Base-by-base conservation (phyloP, 2,113 vertebrate species). In the Sterrhoptilus dennistouni region DNA sequence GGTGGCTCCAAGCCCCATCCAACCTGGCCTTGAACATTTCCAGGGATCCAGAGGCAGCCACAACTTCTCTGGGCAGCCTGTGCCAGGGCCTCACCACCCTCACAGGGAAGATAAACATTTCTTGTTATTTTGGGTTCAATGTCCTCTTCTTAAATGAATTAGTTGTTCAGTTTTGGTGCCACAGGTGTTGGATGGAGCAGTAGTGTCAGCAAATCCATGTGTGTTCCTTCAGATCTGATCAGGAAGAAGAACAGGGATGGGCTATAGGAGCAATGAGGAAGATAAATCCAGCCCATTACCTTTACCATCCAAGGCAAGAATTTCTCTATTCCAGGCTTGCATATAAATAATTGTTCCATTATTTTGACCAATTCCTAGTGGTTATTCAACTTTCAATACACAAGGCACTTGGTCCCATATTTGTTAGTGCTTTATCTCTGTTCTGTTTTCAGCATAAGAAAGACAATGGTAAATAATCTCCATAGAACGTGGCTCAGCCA, bases 1-100 rank as follows among this genome's bases (percentile, higher is more conserved):
- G 35, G 47, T 0, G 50, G 27, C 27, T 77, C 49, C 22, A 19
- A 53, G 13, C 53, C 24, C 45, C 0, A 0, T 40, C 61, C 53
- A 76, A 0, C 54, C 47, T 31, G 47, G 11, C 31, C 11, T 27
- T 49, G 87, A 0, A 3, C 18, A 33, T 2, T 13, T 2, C 54
- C 56, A 77, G 71, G 9, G 40, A 31, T 61, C 33, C 64, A 66
- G 63, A 14, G 5, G n/a, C 54, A 89, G 54, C n/a, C 47, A 13
- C 79, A 69, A 47, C 40, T 61, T 1, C 54, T 61, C 29, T 42
- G 31, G 25, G 18, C 17, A 54, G 0, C 20, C 40, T 76, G 35
- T 49, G 54, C 69, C 45, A 74, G 23, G 4, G 45, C 16, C 47
- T 61, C 16, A 0, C 11, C 29, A 40, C 11, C n/a, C 31, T 83